A percentile compares a stretch with the other conserved stretches of the same genome.
These are phyloP conservation scores for Drosophila meridiana DNA, from an alignment of 2,888 invertebrate species.

Conservation along the genomic window DNA sequence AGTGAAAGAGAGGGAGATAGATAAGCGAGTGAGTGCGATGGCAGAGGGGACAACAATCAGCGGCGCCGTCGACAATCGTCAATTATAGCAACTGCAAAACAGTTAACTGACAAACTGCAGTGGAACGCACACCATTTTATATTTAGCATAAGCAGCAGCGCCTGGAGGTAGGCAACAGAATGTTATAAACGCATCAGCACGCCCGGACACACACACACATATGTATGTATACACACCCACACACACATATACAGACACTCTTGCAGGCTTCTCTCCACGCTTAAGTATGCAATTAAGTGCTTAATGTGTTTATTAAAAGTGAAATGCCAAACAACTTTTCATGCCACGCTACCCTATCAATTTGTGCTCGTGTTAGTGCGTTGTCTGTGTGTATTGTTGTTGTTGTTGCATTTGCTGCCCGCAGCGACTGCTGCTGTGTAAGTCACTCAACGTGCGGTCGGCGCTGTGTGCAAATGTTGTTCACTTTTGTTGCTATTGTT, in stretches of 20 bases:
- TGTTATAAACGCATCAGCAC: conserved; percentile 40
- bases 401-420: conserved; percentile 18
- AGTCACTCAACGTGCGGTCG: conserved; percentile 56
- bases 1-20: not conserved
- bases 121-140: conserved; percentile 24
- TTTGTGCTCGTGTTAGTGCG: conserved; percentile 26
- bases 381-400: conserved; percentile 7
- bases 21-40: not conserved
- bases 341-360: conserved; percentile 39
- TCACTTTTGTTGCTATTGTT: conserved; percentile 44
- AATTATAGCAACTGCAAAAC: conserved; percentile 49
- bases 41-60: conserved; percentile 22
- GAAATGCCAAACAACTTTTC: conserved; percentile 66
- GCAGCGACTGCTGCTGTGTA: conserved; percentile 32
- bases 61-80: conserved; percentile 38
- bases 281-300: conserved; percentile 68
- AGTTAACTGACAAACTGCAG: conserved; percentile 33
- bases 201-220: not conserved
- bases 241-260: conserved; percentile 9
- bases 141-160: conserved; percentile 37
- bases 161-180: conserved; percentile 25
- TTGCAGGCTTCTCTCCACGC: conserved; percentile 16
- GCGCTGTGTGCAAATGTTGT: conserved; percentile 50
- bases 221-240: conserved; percentile 6
- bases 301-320: conserved; percentile 75